Percentiles rank a stretch among this genome's conserved stretches.
phyloP scores from a whole-genome alignment of 2,888 invertebrate species.

The Morpho helenor region DNA sequence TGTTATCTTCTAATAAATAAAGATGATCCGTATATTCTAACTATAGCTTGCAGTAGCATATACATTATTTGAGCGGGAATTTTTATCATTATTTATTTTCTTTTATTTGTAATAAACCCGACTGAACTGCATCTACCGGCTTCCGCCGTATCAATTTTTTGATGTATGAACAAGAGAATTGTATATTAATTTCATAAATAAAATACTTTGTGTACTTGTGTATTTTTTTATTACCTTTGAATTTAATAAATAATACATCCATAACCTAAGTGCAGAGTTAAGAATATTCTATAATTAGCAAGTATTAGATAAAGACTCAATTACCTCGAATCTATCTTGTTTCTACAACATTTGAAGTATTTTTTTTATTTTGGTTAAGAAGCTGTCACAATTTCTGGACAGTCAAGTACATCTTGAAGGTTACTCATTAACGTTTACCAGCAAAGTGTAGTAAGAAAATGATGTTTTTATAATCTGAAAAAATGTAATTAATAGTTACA shows the following conservation, averaged over 20 bases:
- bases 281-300: no score
- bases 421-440: slow-evolving; percentile 65
- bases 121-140: slow-evolving; percentile 46
- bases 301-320: no score
- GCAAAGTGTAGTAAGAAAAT: slow-evolving; percentile 65
- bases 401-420: neutral
- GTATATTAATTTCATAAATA: slow-evolving; percentile 78
- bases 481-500: slow-evolving; percentile 8
- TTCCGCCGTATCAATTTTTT: slow-evolving; percentile 56
- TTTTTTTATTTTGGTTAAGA: no score
- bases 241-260: neutral
- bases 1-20: neutral
- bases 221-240: neutral
- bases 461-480: slow-evolving; percentile 72
- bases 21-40: slow-evolving; percentile 31
- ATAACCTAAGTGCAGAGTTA: neutral
- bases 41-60: slow-evolving; percentile 5
- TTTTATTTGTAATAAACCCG: slow-evolving; percentile 33
- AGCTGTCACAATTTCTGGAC: no score
- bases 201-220: slow-evolving; percentile 61
- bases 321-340: no score
- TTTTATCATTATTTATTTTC: slow-evolving; percentile 24
- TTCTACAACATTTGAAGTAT: no score
- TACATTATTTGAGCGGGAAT: slow-evolving; percentile 13
- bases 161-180: slow-evolving; percentile 70